These are phyloP conservation scores for Zosterops borbonicus DNA, from an alignment of 2,113 vertebrate genomes.

Conservation along the genomic window DNA sequence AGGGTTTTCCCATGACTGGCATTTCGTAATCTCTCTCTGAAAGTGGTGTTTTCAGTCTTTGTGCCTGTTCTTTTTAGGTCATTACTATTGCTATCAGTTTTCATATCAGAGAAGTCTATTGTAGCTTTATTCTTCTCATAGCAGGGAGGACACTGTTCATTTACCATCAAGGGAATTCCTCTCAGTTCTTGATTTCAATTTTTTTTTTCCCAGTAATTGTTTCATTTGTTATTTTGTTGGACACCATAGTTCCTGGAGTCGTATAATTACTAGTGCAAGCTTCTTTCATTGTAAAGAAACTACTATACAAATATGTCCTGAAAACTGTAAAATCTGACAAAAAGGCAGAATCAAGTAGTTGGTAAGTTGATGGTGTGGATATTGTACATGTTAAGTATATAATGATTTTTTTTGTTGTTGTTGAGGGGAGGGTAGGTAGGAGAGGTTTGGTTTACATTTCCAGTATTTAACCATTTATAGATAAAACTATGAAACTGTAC, in stretches of 20 bases:
- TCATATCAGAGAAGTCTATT: not conserved
- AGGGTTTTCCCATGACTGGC: constrained; percentile 34
- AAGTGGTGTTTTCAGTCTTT: not conserved
- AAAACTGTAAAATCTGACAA: not conserved
- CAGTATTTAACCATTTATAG: not conserved
- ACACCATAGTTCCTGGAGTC: not conserved
- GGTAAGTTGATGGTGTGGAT: not conserved
- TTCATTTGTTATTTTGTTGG: not conserved
- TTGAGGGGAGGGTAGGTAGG: not conserved
- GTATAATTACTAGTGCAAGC: not conserved
- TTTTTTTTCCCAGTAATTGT: not conserved
- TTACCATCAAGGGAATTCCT: not conserved
- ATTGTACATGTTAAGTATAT: not conserved
- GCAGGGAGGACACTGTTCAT: not conserved
- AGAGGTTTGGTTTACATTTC: not conserved
- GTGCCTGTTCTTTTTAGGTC: not conserved
- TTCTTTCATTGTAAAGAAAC: not conserved
- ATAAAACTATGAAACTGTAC: not conserved
- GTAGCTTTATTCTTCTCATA: not conserved
- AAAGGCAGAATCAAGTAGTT: not conserved
- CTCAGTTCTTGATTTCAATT: not conserved
- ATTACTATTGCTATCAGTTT: not conserved
- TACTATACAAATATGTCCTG: not conserved
- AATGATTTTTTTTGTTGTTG: not conserved
- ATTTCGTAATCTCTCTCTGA: not conserved